Percentiles rank a stretch among this genome's conserved stretches.
Evolutionary conservation across 2,113 vertebrate genomes (phyloP).

Genomic region (Burhinus bistriatus): DNA sequence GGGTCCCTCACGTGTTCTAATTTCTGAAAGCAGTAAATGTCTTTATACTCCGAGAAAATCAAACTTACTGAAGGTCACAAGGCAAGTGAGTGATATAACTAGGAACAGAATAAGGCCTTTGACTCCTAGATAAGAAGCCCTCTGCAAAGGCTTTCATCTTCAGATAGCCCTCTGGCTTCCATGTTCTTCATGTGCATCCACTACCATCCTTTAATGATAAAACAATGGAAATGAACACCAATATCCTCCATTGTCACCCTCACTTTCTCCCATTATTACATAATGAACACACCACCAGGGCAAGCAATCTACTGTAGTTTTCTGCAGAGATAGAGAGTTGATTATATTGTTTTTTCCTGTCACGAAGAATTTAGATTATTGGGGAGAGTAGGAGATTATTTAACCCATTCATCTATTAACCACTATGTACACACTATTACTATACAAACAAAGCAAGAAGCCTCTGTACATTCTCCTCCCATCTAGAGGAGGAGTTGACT

Average conservation of each 20-base stretch:
- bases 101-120: not conserved
- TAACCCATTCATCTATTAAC: slow-evolving; percentile 13
- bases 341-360: not conserved
- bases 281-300: not conserved
- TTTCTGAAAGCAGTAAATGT: not conserved
- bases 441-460: slow-evolving; percentile 22
- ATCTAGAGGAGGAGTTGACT: not conserved
- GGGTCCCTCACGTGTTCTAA: not conserved
- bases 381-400: not conserved
- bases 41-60: not conserved
- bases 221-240: not conserved
- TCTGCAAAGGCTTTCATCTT: not conserved
- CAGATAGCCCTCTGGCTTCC: not conserved
- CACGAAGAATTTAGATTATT: not conserved
- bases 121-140: not conserved
- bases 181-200: not conserved
- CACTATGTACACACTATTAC: not conserved
- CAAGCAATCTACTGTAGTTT: not conserved
- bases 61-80: not conserved
- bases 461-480: not conserved
- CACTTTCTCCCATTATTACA: not conserved
- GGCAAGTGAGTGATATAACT: not conserved
- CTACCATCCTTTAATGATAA: not conserved
- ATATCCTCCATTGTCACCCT: not conserved
- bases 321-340: not conserved